These are phyloP conservation scores for Chamaea fasciata DNA, from an alignment of 2,113 vertebrate species.

Conservation along the genomic window DNA sequence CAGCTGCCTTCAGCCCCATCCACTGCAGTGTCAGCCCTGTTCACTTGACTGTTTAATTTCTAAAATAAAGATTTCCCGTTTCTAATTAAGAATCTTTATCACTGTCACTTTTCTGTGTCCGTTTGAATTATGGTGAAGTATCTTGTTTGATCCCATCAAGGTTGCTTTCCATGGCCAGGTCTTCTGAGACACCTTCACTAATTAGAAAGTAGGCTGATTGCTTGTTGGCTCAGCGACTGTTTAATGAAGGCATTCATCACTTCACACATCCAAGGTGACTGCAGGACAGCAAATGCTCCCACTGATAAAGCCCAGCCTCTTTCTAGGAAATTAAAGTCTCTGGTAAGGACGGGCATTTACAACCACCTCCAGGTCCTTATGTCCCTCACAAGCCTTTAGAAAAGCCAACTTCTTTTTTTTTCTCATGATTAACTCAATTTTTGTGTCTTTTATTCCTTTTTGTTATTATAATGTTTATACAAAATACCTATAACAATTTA, in stretches of 20 bases:
- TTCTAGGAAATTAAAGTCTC: conserved; percentile 21
- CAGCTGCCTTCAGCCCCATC: background rate
- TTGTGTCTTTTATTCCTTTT: background rate
- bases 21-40: background rate
- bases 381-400: background rate
- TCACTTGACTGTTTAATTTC: background rate
- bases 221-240: background rate
- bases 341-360: background rate
- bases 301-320: background rate
- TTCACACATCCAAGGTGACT: background rate
- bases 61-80: conserved; percentile 41
- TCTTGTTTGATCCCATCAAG: conserved; percentile 12
- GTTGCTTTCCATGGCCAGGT: background rate
- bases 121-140: background rate
- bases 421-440: background rate
- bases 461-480: background rate
- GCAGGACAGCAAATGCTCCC: background rate
- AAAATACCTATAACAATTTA: background rate
- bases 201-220: conserved; percentile 1
- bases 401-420: background rate
- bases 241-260: conserved; percentile 42
- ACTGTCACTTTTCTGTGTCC: conserved; percentile 20
- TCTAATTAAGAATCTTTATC: conserved; percentile 40
- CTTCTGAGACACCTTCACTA: conserved; percentile 23
- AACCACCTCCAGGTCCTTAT: background rate